Evolutionary conservation across 2,113 vertebrate species (phyloP), one percentile per base, ranked within the genome.

Genomic region (Nannobrachium achirus): DNA sequence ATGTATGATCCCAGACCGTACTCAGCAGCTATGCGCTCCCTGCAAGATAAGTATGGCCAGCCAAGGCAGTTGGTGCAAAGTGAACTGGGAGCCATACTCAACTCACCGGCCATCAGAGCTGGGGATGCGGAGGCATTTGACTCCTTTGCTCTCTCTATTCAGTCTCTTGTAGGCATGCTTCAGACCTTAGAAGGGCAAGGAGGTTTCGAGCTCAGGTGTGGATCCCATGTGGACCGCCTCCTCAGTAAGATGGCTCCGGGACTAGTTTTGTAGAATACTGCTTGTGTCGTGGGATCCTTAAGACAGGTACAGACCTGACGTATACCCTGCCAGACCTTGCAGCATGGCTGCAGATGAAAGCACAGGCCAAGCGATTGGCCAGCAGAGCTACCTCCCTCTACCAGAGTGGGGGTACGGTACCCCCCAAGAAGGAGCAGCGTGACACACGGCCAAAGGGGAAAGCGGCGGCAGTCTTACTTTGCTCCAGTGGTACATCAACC

Each of bases 171-270:
- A 4, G 39, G 48, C 18, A 63, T 78, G 70, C 38, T 79, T 4
- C 14, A 13, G 8, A 50, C 56, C 0, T 20, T 78, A 1, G 62
- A 75, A 8, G 62, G 67, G 0, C 20, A 58, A 7, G 68, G 68
- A 1, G 58, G 59, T 0, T 68, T 63, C 33, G 66, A 79, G 10
- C 53, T 80, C 2, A 18, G 10, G 14, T 79, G 69, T 68, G 70
- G 58, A 15, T 69, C 60, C 3, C 70, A 56, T 39, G 33, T 56
- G 11, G 55, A 56, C 25, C 25, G 33, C 38, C 45, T 74, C 1
- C 6, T 73, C 3, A 53, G 53, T 10, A 78, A 59, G 39, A 2
- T 70, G 8, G 71, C 71, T 11, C 16, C 14, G 0, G 8, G 19
- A 66, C n/a, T n/a, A 16, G 63, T 1, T 73, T 73, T 50, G 41